These are phyloP conservation scores for Pimephales promelas DNA, from an alignment of 2,113 vertebrate species.

Conservation along the genomic window DNA sequence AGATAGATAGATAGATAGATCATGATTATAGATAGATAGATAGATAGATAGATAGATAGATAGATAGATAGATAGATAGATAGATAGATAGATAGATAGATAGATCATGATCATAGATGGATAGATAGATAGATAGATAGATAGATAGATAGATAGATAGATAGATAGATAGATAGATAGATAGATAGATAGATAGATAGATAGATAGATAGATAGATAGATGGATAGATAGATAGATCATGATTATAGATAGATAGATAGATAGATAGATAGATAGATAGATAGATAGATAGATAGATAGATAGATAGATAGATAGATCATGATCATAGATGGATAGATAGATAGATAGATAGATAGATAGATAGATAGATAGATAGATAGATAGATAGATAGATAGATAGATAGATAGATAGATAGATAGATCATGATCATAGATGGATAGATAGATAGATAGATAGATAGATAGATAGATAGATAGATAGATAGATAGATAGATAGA, in stretches of 20 bases:
- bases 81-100: neutral
- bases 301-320: neutral
- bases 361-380: too few species aligned
- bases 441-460: neutral
- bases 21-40: too few species aligned
- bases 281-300: neutral
- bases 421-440: too few species aligned
- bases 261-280: neutral
- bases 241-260: too few species aligned
- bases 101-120: too few species aligned
- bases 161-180: too few species aligned
- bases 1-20: too few species aligned
- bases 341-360: neutral
- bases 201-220: too few species aligned
- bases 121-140: neutral
- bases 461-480: neutral
- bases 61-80: neutral
- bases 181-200: too few species aligned
- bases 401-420: too few species aligned
- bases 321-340: neutral
- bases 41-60: neutral
- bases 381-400: too few species aligned
- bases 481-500: neutral
- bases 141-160: neutral
- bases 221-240: neutral